Conservation (phyloP, 2,888 invertebrate species). For the Iphiclides podalirius region DNA sequence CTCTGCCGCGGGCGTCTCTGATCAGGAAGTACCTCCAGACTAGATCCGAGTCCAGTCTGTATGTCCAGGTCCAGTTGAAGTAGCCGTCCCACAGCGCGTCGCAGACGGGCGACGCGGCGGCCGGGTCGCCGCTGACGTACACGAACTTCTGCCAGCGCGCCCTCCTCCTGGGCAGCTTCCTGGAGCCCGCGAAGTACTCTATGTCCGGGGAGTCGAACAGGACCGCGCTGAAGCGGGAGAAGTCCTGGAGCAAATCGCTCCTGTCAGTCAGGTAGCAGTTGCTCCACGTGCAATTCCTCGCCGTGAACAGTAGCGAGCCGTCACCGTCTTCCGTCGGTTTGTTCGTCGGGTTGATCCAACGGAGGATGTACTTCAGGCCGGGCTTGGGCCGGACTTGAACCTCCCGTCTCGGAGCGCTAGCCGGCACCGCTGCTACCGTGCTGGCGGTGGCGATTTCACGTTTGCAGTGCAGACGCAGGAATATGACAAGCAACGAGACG, state of each 20-base stretch:
- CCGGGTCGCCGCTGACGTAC: slow-evolving; percentile 54
- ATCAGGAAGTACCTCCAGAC: slow-evolving; percentile 54
- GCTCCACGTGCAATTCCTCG: slow-evolving; percentile 45
- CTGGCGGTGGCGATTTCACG: not conserved
- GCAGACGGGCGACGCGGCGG: slow-evolving; percentile 48
- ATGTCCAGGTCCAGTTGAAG: slow-evolving; percentile 70
- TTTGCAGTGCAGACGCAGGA: not conserved
- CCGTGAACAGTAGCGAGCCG: slow-evolving; percentile 45
- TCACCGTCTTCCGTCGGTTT: slow-evolving; percentile 48
- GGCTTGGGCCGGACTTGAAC: not conserved
- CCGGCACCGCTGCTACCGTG: not conserved
- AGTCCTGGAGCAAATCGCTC: slow-evolving; percentile 38
- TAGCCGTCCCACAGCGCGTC: slow-evolving; percentile 43
- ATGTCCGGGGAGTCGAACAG: slow-evolving; percentile 55
- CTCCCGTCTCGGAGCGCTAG: not conserved
- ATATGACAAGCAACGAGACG: not conserved
- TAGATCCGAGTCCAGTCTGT: slow-evolving; percentile 54
- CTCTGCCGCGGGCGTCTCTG: slow-evolving; percentile 39
- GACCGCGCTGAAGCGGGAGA: slow-evolving; percentile 34
- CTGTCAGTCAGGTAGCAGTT: slow-evolving; percentile 60
- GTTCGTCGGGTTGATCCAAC: slow-evolving; percentile 50
- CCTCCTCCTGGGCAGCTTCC: slow-evolving; percentile 42
- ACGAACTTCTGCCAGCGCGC: slow-evolving; percentile 51
- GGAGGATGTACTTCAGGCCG: slow-evolving; percentile 47
- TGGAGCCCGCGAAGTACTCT: slow-evolving; percentile 24